Conservation (phyloP, 2,113 vertebrate species). For the Chroicocephalus ridibundus region DNA sequence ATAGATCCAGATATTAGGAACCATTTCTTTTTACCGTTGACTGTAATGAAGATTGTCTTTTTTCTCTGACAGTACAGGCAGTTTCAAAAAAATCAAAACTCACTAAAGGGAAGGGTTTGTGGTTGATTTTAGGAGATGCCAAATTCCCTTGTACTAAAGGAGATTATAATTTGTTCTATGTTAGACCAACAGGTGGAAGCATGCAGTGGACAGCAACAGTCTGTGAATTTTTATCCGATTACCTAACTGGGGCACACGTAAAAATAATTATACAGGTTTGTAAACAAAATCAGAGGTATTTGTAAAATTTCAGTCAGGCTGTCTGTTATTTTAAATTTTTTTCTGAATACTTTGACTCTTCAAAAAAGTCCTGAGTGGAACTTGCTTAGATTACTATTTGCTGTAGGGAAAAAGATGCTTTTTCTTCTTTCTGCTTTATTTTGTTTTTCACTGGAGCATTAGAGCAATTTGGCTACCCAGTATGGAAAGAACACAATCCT, state of each 20-base stretch:
- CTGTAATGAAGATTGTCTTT: neutral
- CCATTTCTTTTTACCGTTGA: neutral
- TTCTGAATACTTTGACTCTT: neutral
- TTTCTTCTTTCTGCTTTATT: neutral
- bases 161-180: neutral
- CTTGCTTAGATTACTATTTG: neutral
- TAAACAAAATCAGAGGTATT: neutral
- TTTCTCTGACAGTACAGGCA: neutral
- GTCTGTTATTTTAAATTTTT: neutral
- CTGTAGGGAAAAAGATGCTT: neutral
- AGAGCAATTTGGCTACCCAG: neutral
- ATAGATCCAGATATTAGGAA: neutral
- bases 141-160: neutral
- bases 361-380: neutral
- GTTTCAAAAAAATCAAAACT: neutral
- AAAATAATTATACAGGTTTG: conserved; percentile 84
- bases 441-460: neutral
- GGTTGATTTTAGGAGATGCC: neutral
- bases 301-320: neutral
- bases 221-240: conserved; percentile 82
- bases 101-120: neutral
- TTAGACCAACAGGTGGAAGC: conserved; percentile 88
- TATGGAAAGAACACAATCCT: neutral
- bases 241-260: conserved; percentile 79
- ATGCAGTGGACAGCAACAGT: conserved; percentile 89